Conservation (phyloP, 1,140 invertebrate species). For the Meloidogyne chitwoodi region DNA sequence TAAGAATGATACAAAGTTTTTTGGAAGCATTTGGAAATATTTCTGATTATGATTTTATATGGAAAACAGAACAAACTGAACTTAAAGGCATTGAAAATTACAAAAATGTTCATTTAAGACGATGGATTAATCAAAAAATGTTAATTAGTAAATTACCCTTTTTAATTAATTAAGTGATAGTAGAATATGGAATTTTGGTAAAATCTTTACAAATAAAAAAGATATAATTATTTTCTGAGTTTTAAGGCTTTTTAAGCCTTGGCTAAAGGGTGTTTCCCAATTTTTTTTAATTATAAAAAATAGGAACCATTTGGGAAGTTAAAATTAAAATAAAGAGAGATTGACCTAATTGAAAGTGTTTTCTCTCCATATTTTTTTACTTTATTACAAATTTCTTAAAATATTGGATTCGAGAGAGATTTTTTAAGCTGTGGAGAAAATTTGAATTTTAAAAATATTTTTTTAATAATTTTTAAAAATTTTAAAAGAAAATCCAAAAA, state of each 20-base stretch:
- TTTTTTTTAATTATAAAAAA: too few species aligned
- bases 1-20: conserved; percentile 49
- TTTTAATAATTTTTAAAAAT: too few species aligned
- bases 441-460: too few species aligned
- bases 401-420: too few species aligned
- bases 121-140: conserved; percentile 59
- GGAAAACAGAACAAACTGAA: conserved; percentile 52
- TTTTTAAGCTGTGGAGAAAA: too few species aligned
- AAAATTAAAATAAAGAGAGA: not conserved
- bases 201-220: too few species aligned
- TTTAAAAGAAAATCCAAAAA: conserved; percentile 48
- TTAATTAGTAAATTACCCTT: conserved; percentile 51
- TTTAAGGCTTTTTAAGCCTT: too few species aligned
- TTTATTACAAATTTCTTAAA: too few species aligned
- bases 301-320: not conserved
- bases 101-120: conserved; percentile 49
- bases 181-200: too few species aligned
- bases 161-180: too few species aligned
- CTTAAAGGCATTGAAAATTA: conserved; percentile 36
- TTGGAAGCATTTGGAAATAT: conserved; percentile 54
- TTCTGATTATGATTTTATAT: conserved; percentile 49
- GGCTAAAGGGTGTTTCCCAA: not conserved
- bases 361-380: too few species aligned
- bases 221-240: too few species aligned
- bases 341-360: not conserved